Evolutionary conservation across 1,140 invertebrate genomes (phyloP).

Genomic region (Euwallacea similis): DNA sequence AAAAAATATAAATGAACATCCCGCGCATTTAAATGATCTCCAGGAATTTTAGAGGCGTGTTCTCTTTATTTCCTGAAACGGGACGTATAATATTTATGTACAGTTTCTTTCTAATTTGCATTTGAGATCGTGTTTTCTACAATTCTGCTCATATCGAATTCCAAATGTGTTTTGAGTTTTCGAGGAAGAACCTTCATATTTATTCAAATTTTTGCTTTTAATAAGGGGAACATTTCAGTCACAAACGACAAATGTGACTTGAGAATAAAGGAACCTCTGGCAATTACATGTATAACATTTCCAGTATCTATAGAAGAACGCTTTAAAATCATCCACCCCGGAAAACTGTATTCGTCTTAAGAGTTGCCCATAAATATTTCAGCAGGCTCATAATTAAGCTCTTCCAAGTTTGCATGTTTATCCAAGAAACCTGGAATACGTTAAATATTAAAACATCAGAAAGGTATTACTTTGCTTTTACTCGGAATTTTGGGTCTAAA

Average conservation of each 20-base stretch:
- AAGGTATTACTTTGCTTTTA: not conserved
- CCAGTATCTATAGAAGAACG: not conserved
- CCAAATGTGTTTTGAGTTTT: not conserved
- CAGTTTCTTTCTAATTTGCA: conserved; percentile 18
- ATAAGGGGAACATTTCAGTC: not conserved
- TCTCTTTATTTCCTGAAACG: not conserved
- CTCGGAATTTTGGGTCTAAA: not conserved
- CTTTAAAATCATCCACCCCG: not conserved
- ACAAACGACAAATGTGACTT: not conserved
- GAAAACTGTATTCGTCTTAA: conserved; percentile 1
- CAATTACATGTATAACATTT: not conserved
- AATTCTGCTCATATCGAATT: conserved; percentile 10
- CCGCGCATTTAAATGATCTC: conserved; percentile 23
- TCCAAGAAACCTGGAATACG: conserved; percentile 9
- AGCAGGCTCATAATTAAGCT: conserved; percentile 9
- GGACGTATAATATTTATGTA: conserved; percentile 24
- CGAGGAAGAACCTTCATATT: not conserved
- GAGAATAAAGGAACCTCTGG: too few species aligned
- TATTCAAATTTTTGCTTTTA: not conserved
- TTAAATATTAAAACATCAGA: conserved; percentile 8
- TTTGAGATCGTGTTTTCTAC: conserved; percentile 9
- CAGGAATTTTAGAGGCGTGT: conserved; percentile 12
- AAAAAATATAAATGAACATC: conserved; percentile 28
- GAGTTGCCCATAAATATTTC: conserved; percentile 12
- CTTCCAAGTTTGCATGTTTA: conserved; percentile 15